Conservation (phyloP, 2,113 vertebrate species). For the Forbesichthys papilliferus region DNA sequence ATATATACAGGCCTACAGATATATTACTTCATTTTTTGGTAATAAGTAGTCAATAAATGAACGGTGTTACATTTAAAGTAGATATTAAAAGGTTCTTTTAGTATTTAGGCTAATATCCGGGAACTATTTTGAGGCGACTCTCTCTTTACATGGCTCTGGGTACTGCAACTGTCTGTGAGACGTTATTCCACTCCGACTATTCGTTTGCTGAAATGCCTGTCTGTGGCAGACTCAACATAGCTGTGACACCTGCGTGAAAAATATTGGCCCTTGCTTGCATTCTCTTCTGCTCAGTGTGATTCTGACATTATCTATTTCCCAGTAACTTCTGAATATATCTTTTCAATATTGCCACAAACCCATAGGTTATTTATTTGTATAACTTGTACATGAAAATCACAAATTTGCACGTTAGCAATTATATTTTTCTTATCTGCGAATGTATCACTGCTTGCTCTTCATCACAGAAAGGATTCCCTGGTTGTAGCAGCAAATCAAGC, state of each 20-base stretch:
- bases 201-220: slow-evolving; percentile 37
- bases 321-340: slow-evolving; percentile 15
- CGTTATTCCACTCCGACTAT: slow-evolving; percentile 46
- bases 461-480: slow-evolving; percentile 5
- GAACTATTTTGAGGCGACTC: too few relatives aligned
- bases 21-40: too few relatives aligned
- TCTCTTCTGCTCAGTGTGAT: slow-evolving; percentile 6
- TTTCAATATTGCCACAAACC: slow-evolving; percentile 29
- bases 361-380: slow-evolving; percentile 26
- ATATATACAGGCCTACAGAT: too few relatives aligned
- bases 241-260: neutral
- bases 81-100: too few relatives aligned
- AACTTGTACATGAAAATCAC: slow-evolving; percentile 45
- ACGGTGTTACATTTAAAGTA: too few relatives aligned
- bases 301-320: slow-evolving; percentile 8
- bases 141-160: slow-evolving; percentile 50
- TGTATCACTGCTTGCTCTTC: slow-evolving; percentile 33
- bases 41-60: too few relatives aligned
- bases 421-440: slow-evolving; percentile 51
- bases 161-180: slow-evolving; percentile 31
- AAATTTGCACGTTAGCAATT: slow-evolving; percentile 37
- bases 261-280: neutral
- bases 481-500: neutral
- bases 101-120: too few relatives aligned
- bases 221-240: slow-evolving; percentile 15